Percentiles rank a stretch among this genome's conserved stretches.
Evolutionary conservation across 1,140 invertebrate genomes (phyloP).

Genomic region (Zaprionus africanus): DNA sequence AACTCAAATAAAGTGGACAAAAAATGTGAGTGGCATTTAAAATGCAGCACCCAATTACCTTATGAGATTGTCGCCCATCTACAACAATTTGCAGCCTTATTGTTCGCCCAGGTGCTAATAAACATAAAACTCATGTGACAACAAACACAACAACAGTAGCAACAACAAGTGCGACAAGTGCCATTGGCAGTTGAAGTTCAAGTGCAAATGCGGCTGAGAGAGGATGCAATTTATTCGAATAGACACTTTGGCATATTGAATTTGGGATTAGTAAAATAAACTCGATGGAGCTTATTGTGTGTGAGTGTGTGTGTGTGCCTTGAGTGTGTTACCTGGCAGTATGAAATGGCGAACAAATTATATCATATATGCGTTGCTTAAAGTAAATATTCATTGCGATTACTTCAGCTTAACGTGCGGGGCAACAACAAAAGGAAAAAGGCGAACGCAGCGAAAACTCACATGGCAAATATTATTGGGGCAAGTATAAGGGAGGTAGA

Average conservation of each 20-base stretch:
- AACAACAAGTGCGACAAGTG: slow-evolving; percentile 28
- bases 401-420: slow-evolving; percentile 53
- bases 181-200: slow-evolving; percentile 46
- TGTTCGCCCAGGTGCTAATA: slow-evolving; percentile 41
- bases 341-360: slow-evolving; percentile 44
- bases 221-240: slow-evolving; percentile 73
- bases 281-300: slow-evolving; percentile 56
- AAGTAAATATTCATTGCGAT: slow-evolving; percentile 78
- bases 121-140: slow-evolving; percentile 46
- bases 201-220: slow-evolving; percentile 48
- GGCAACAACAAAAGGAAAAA: slow-evolving; percentile 30
- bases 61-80: slow-evolving; percentile 11
- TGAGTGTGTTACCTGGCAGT: slow-evolving; percentile 16
- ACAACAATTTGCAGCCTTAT: slow-evolving; percentile 34
- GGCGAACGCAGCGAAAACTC: slow-evolving; percentile 40
- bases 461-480: slow-evolving; percentile 58
- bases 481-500: background rate
- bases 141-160: slow-evolving; percentile 4
- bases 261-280: slow-evolving; percentile 81
- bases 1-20: slow-evolving; percentile 27
- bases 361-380: slow-evolving; percentile 54
- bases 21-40: slow-evolving; percentile 37
- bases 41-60: slow-evolving; percentile 63
- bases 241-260: slow-evolving; percentile 80
- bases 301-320: background rate